Percentiles rank a stretch among this genome's conserved stretches.
phyloP scores from a whole-genome alignment of 2,888 invertebrate species.

The Lysandra coridon region DNA sequence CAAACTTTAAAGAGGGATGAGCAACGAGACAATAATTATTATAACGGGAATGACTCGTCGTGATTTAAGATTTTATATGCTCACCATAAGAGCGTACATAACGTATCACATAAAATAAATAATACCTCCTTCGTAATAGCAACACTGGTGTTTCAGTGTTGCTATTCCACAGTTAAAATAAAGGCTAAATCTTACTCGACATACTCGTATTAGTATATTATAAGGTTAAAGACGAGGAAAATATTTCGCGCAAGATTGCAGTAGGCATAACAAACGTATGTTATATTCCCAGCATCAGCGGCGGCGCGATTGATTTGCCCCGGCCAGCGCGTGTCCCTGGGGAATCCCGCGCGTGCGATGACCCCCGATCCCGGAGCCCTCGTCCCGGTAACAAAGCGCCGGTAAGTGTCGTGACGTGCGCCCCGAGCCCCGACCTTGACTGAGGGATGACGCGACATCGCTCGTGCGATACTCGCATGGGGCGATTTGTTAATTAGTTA shows the following conservation, averaged over 20 bases:
- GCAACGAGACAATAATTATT: slow-evolving; percentile 5
- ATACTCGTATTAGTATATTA: background rate
- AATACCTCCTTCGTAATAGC: background rate
- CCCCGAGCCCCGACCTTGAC: slow-evolving; percentile 14
- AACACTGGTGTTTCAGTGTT: no score
- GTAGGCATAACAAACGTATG: background rate
- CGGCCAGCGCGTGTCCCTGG: background rate
- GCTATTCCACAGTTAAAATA: background rate
- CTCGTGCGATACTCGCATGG: background rate
- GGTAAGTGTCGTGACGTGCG: background rate
- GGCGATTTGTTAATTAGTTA: background rate
- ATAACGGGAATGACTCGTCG: background rate
- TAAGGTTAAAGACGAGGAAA: background rate
- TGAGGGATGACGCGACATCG: background rate
- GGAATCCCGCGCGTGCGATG: slow-evolving; percentile 15
- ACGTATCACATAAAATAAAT: no score
- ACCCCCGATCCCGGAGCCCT: slow-evolving; percentile 11
- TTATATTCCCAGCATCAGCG: background rate
- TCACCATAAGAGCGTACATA: no score
- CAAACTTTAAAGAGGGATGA: background rate
- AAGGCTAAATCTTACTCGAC: background rate
- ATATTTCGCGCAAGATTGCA: background rate
- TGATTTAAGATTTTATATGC: background rate
- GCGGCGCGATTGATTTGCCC: slow-evolving; percentile 6
- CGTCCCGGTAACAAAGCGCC: background rate